Evolutionary conservation across 2,113 vertebrate species (phyloP), one percentile per base, ranked within the genome.

Genomic region (Deroptyus accipitrinus): DNA sequence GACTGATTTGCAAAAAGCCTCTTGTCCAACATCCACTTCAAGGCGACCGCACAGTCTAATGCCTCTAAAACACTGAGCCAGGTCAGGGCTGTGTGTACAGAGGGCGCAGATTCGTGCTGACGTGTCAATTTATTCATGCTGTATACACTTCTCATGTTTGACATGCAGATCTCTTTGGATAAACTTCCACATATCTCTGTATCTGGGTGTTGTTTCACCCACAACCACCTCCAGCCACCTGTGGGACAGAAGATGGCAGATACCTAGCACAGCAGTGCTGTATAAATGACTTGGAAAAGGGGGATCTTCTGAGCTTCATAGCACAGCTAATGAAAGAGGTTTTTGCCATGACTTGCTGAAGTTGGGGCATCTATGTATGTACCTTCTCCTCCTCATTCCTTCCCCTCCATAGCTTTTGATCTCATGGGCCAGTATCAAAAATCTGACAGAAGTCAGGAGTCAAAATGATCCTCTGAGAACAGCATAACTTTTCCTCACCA

Each of bases 191-290:
- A 2, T 86, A 89, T 91, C 94, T 95, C 86, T 86, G 52, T 67
- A 95, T 96, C 83, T 96, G 89, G 89, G 81, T 92, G 94, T 96
- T 97, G 91, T 81, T 97, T 96, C 84, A 95, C 91, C 81, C 74
- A 89, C 95, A 97, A 73, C 95, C 93, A 95, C 95, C 96, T 95
- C 93, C 94, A 97, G 84, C 93, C 91, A 96, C 94, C 93, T 96
- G 94, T 92, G 96, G 89, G 88, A 85, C 70, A 52, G 73, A 84
- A 94, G 89, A 95, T 91, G 79, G 69, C 57, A 94, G 69, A 82
- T 82, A 85, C 18, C 20, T 52, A 92, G 59, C 69, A 89, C 77
- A 91, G 75, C 69, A 95, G 17, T 85, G 44, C 69, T 92, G 62
- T 49, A 76, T 92, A 92, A 91, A 89, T 89, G 69, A 86, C 39